Evolutionary conservation across 64 coral and sea anemone species (phyloP).

Genomic region (Porites australiensis): DNA sequence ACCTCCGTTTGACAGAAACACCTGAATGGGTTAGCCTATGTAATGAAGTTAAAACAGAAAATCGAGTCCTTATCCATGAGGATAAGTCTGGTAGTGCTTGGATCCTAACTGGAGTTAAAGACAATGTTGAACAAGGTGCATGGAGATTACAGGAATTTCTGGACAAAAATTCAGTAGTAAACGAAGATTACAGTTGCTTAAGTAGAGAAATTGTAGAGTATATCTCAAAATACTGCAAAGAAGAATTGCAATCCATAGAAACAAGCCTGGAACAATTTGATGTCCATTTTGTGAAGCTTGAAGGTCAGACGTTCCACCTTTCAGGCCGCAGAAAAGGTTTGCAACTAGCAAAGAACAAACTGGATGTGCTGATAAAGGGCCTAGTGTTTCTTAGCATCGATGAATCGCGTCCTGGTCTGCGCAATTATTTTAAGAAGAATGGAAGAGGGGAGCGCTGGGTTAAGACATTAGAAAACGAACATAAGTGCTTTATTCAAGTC

Average conservation of each 20-base stretch:
- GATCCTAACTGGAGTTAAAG: background rate
- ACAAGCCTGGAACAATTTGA: background rate
- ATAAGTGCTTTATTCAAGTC: background rate
- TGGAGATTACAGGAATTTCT: background rate
- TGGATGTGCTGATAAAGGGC: background rate
- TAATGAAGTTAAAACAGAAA: background rate
- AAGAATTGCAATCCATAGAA: background rate
- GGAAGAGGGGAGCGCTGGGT: background rate
- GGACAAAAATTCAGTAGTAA: background rate
- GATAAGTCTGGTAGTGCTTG: background rate
- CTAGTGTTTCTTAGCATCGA: background rate
- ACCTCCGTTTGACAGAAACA: slow-evolving; percentile 1
- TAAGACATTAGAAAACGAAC: background rate
- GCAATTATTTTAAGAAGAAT: background rate
- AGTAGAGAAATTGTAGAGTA: background rate
- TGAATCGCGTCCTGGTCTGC: background rate
- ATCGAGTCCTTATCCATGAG: background rate
- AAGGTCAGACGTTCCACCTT: background rate
- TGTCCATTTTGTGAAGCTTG: background rate
- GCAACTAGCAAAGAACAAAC: background rate
- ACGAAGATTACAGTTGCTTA: background rate
- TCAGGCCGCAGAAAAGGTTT: background rate
- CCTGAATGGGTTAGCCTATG: background rate
- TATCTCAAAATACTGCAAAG: background rate
- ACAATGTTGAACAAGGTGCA: background rate